A percentile compares a stretch with the other conserved stretches of the same genome.
phyloP scores from a whole-genome alignment of 2,888 invertebrate species.

The Chelonus formosanus region DNA sequence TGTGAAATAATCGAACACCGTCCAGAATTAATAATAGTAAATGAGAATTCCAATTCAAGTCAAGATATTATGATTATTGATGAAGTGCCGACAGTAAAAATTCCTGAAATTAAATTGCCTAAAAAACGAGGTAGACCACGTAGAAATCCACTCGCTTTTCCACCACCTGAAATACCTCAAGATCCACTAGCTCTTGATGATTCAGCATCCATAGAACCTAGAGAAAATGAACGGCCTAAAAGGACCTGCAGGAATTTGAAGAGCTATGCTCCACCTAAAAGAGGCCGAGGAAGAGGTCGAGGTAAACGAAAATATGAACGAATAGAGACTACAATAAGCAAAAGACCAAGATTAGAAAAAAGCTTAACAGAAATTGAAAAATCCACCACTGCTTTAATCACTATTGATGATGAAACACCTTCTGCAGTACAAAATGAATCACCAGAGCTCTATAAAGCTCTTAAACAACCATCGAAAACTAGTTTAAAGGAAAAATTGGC shows the following conservation, averaged over 20 bases:
- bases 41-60: slow-evolving; percentile 63
- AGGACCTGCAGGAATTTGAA: slow-evolving; percentile 61
- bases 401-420: slow-evolving; percentile 47
- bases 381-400: slow-evolving; percentile 55
- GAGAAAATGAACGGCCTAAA: slow-evolving; percentile 60
- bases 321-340: slow-evolving; percentile 41
- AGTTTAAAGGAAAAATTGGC: slow-evolving; percentile 45
- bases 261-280: slow-evolving; percentile 62
- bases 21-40: slow-evolving; percentile 62
- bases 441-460: slow-evolving; percentile 54
- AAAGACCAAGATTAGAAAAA: slow-evolving; percentile 55
- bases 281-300: slow-evolving; percentile 59
- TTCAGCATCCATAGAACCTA: slow-evolving; percentile 43
- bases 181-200: slow-evolving; percentile 59
- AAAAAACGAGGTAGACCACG: slow-evolving; percentile 61
- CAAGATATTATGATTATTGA: slow-evolving; percentile 64
- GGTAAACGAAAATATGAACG: slow-evolving; percentile 59
- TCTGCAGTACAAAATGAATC: slow-evolving; percentile 39
- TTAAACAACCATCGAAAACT: slow-evolving; percentile 53
- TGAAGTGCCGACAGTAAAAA: slow-evolving; percentile 53
- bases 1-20: slow-evolving; percentile 62
- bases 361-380: slow-evolving; percentile 54
- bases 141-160: slow-evolving; percentile 48
- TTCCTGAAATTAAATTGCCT: slow-evolving; percentile 53
- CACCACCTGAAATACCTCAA: slow-evolving; percentile 41